Conservation (phyloP, 2,888 invertebrate genomes). For the Parascotia fuliginaria region DNA sequence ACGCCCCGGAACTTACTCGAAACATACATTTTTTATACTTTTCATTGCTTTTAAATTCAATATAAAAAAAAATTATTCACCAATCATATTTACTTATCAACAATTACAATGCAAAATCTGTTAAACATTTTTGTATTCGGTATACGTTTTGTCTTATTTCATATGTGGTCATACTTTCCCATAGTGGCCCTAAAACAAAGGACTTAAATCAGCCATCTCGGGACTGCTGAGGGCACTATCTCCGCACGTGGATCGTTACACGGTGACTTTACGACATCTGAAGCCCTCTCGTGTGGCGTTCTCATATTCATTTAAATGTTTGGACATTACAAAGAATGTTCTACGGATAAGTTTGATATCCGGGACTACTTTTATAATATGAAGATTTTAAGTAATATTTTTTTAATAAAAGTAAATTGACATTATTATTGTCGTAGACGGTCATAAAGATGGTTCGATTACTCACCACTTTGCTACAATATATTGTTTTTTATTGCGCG, state of each 20-base stretch:
- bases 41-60: neutral
- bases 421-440: constrained; percentile 57
- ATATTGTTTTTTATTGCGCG: constrained; percentile 61
- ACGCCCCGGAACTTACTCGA: constrained; percentile 7
- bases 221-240: constrained; percentile 58
- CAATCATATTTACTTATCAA: constrained; percentile 7
- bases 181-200: constrained; percentile 63
- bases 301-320: constrained; percentile 45
- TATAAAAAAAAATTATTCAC: neutral
- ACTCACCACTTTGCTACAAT: constrained; percentile 69
- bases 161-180: constrained; percentile 48
- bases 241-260: constrained; percentile 71
- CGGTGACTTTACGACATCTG: constrained; percentile 55
- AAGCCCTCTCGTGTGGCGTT: constrained; percentile 41
- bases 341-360: constrained; percentile 16
- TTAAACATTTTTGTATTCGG: constrained; percentile 20
- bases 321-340: constrained; percentile 21
- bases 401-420: constrained; percentile 58
- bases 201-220: constrained; percentile 66
- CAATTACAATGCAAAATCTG: constrained; percentile 27
- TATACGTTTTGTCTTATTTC: constrained; percentile 36
- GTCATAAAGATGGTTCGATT: constrained; percentile 70
- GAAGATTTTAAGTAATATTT: constrained; percentile 63
- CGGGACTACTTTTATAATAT: constrained; percentile 51
- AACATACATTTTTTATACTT: constrained; percentile 2